phyloP scores from a whole-genome alignment of 2,797 vertebrate species.

The Tenualosa thibaudeaui region DNA sequence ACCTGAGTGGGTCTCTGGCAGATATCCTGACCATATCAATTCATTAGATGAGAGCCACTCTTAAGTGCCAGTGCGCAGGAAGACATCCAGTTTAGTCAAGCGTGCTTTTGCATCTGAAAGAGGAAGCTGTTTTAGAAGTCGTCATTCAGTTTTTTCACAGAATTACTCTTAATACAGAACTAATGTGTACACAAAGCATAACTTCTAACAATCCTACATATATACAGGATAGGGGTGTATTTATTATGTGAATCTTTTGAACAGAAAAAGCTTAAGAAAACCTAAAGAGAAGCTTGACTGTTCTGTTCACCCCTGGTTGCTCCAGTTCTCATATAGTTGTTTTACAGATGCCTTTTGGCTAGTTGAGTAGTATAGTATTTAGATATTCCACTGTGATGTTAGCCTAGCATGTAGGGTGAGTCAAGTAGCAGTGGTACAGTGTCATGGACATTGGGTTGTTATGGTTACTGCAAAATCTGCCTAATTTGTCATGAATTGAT shows the following conservation, averaged over 20 bases:
- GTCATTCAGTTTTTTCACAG: background rate
- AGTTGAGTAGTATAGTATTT: too few species aligned
- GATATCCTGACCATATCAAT: background rate
- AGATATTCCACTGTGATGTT: too few species aligned
- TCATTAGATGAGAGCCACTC: background rate
- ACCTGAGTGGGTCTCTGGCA: constrained; percentile 10
- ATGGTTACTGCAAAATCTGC: too few species aligned
- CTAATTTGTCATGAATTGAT: too few species aligned
- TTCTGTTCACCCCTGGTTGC: background rate
- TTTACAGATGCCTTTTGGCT: too few species aligned
- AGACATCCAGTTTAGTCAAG: background rate
- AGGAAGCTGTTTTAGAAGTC: background rate
- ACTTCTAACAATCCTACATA: background rate
- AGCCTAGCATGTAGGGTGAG: too few species aligned
- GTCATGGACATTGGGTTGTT: too few species aligned
- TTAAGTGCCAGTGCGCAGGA: background rate
- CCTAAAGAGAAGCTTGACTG: background rate
- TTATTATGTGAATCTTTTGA: background rate
- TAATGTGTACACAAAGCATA: background rate
- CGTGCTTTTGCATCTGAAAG: background rate
- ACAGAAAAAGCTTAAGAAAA: too few species aligned
- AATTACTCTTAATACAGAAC: background rate
- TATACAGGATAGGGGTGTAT: background rate
- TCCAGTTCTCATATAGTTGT: background rate
- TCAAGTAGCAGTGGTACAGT: too few species aligned